These are phyloP conservation scores for Neotoxoptera formosana DNA, from an alignment of 1,140 invertebrate species.

Conservation along the genomic window DNA sequence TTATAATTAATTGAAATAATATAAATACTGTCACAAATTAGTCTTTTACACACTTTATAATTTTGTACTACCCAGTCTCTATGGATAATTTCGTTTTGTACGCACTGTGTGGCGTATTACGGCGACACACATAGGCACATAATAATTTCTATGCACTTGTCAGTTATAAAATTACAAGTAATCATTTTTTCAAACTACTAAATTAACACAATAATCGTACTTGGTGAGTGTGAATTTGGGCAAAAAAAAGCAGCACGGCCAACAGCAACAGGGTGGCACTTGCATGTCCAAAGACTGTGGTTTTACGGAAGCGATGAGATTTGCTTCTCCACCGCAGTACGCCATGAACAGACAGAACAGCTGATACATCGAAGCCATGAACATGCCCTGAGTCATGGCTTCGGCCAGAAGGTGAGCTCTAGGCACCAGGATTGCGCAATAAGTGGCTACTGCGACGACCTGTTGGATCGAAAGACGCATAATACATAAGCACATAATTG, in stretches of 20 bases:
- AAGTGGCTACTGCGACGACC: conserved; percentile 68
- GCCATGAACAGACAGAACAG: conserved; percentile 69
- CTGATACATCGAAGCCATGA: conserved; percentile 71
- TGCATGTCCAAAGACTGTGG: conserved; percentile 66
- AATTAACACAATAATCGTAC: conserved; percentile 63
- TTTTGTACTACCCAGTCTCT: no score
- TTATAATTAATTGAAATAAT: no score
- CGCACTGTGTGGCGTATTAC: no score
- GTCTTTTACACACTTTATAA: no score
- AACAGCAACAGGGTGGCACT: conserved; percentile 71
- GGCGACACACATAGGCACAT: no score
- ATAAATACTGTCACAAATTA: no score
- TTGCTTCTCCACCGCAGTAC: conserved; percentile 69
- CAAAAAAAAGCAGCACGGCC: conserved; percentile 69
- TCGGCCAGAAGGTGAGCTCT: conserved; percentile 70
- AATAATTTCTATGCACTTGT: background rate
- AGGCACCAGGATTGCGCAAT: conserved; percentile 69
- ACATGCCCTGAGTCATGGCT: conserved; percentile 69
- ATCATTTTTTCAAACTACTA: background rate
- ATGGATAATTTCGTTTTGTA: no score
- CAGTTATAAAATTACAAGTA: background rate
- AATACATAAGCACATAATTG: background rate
- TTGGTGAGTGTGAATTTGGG: conserved; percentile 67
- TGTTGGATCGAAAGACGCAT: conserved; percentile 61
- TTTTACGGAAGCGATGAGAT: conserved; percentile 67